Conservation (phyloP, 2,888 invertebrate species). For the Frankliniella fusca region DNA sequence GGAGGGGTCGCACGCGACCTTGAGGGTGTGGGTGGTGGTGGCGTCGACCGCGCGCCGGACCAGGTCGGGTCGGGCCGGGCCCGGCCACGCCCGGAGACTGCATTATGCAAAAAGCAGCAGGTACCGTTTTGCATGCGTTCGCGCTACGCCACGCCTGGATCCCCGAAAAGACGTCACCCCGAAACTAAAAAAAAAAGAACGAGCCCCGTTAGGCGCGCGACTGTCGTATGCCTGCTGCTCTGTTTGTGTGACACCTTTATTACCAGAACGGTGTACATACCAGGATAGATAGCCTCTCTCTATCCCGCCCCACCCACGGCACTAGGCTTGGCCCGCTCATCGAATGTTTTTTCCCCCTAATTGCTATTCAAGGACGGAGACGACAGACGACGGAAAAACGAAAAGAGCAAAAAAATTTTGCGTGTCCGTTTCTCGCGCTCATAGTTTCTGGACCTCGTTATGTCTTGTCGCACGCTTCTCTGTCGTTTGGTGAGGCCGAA, state of each 20-base stretch:
- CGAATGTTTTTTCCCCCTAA: too few relatives aligned
- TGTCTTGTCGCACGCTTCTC: too few relatives aligned
- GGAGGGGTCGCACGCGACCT: not conserved
- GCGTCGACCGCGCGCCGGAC: not conserved
- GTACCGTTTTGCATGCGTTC: constrained; percentile 13
- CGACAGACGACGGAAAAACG: too few relatives aligned
- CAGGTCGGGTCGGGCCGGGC: not conserved
- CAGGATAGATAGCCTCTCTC: too few relatives aligned
- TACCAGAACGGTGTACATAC: not conserved
- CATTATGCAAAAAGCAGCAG: constrained; percentile 15
- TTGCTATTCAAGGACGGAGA: too few relatives aligned
- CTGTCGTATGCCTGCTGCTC: not conserved
- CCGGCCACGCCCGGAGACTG: not conserved
- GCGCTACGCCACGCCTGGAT: not conserved
- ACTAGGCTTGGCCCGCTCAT: too few relatives aligned
- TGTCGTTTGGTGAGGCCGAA: too few relatives aligned
- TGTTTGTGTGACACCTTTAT: not conserved
- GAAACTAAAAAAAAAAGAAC: not conserved
- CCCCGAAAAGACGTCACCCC: not conserved
- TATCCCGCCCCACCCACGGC: too few relatives aligned
- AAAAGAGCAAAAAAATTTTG: too few relatives aligned
- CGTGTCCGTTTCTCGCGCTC: too few relatives aligned
- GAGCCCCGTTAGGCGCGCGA: constrained; percentile 1
- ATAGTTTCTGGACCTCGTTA: too few relatives aligned
- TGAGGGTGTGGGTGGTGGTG: not conserved